Evolutionary conservation across 2,113 vertebrate species (phyloP).

Genomic region (Engystomops pustulosus): DNA sequence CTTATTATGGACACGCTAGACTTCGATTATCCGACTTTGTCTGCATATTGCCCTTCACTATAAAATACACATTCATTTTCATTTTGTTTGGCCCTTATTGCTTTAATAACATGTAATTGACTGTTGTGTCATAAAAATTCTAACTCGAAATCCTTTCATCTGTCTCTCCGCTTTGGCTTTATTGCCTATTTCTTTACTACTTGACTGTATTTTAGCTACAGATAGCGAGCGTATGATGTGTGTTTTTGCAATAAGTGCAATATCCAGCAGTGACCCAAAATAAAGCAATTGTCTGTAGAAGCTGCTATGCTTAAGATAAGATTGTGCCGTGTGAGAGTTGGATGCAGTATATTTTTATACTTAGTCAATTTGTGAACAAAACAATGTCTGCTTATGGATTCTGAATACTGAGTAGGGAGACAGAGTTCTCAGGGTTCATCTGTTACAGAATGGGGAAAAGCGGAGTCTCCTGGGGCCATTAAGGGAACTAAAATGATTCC

Average conservation of each 20-base stretch:
- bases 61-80: conserved; percentile 39
- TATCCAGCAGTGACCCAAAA: conserved; percentile 29
- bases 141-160: conserved; percentile 23
- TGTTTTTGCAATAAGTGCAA: conserved; percentile 23
- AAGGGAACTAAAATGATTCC: no score
- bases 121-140: conserved; percentile 27
- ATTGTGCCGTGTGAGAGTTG: background rate
- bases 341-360: conserved; percentile 3
- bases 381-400: background rate
- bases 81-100: conserved; percentile 45
- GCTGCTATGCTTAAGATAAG: conserved; percentile 12
- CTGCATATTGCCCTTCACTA: background rate
- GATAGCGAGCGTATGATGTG: conserved; percentile 9
- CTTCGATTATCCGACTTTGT: conserved; percentile 24
- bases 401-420: conserved; percentile 13
- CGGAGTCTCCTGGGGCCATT: no score
- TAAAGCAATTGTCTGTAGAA: conserved; percentile 19
- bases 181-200: conserved; percentile 20
- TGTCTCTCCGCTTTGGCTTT: conserved; percentile 27
- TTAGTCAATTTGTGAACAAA: conserved; percentile 13
- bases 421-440: background rate
- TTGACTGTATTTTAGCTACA: conserved; percentile 26
- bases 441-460: background rate
- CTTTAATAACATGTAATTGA: conserved; percentile 48
- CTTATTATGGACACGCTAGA: conserved; percentile 25